Evolutionary conservation across 2,888 invertebrate species (phyloP).

Genomic region (Stenodera caucasica): DNA sequence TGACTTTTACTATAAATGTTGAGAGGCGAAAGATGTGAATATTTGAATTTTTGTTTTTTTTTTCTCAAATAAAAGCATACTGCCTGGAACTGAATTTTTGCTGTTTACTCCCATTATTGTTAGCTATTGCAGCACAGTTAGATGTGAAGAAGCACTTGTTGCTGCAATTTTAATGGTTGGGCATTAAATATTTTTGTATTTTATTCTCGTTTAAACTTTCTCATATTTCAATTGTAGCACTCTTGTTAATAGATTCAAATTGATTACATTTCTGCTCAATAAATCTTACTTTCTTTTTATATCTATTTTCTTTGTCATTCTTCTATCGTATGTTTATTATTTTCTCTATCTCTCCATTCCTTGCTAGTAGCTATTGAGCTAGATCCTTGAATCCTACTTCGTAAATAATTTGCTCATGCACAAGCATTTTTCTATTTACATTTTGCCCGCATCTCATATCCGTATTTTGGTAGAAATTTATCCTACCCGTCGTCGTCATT

Average conservation of each 20-base stretch:
- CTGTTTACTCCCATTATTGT: not conserved
- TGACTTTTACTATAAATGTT: not conserved
- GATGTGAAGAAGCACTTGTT: not conserved
- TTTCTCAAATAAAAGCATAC: not conserved
- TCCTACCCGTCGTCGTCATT: slow-evolving; percentile 26
- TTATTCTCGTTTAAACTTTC: slow-evolving; percentile 17
- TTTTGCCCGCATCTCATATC: slow-evolving; percentile 42
- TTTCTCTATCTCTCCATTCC: slow-evolving; percentile 50
- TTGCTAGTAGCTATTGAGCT: slow-evolving; percentile 49
- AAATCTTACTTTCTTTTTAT: slow-evolving; percentile 46
- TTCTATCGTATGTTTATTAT: slow-evolving; percentile 44
- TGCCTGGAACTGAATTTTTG: not conserved
- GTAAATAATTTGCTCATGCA: slow-evolving; percentile 46
- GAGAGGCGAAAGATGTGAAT: not conserved
- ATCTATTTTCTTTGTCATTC: slow-evolving; percentile 49
- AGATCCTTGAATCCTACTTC: slow-evolving; percentile 38
- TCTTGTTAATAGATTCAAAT: slow-evolving; percentile 32
- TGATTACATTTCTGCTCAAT: slow-evolving; percentile 44
- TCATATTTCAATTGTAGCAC: slow-evolving; percentile 39
- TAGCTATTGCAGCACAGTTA: not conserved
- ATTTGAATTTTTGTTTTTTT: not conserved
- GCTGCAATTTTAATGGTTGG: not conserved
- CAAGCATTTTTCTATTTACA: slow-evolving; percentile 48
- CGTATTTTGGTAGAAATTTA: slow-evolving; percentile 43
- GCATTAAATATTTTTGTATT: slow-evolving; percentile 37